phyloP scores from a whole-genome alignment of 2,888 invertebrate genomes.

The Caenorhabditis sinica region DNA sequence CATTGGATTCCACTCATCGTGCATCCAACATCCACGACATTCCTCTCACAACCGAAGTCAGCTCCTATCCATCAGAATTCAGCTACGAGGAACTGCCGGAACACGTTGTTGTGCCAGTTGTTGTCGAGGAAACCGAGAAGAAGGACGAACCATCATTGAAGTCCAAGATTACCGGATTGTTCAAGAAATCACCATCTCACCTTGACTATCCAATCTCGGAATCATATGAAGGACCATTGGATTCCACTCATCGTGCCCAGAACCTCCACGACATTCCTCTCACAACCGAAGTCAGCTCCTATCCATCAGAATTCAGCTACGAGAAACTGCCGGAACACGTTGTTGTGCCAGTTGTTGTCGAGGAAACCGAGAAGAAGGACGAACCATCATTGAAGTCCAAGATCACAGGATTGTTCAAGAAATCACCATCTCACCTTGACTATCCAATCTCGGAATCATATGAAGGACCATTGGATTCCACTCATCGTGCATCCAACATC shows the following conservation, averaged over 20 bases:
- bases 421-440: slow-evolving; percentile 68
- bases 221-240: slow-evolving; percentile 9
- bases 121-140: slow-evolving; percentile 19
- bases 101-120: slow-evolving; percentile 43
- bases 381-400: slow-evolving; percentile 45
- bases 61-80: slow-evolving; percentile 15
- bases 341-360: slow-evolving; percentile 48
- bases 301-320: slow-evolving; percentile 29
- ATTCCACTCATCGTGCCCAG: slow-evolving; percentile 11
- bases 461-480: slow-evolving; percentile 67
- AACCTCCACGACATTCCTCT: slow-evolving; percentile 24
- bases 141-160: slow-evolving; percentile 36
- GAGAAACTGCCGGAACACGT: slow-evolving; percentile 48
- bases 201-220: slow-evolving; percentile 69
- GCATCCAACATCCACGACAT: slow-evolving; percentile 15
- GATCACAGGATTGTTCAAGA: slow-evolving; percentile 63
- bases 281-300: slow-evolving; percentile 4
- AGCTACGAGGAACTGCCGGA: slow-evolving; percentile 40
- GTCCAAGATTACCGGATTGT: slow-evolving; percentile 57
- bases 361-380: slow-evolving; percentile 44
- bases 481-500: slow-evolving; percentile 64
- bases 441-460: slow-evolving; percentile 67
- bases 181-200: slow-evolving; percentile 67
- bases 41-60: slow-evolving; percentile 44
- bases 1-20: background rate